A percentile compares a stretch with the other conserved stretches of the same genome.
These are phyloP conservation scores for Daktulosphaira vitifoliae DNA, from an alignment of 1,140 invertebrate genomes.

Conservation along the genomic window DNA sequence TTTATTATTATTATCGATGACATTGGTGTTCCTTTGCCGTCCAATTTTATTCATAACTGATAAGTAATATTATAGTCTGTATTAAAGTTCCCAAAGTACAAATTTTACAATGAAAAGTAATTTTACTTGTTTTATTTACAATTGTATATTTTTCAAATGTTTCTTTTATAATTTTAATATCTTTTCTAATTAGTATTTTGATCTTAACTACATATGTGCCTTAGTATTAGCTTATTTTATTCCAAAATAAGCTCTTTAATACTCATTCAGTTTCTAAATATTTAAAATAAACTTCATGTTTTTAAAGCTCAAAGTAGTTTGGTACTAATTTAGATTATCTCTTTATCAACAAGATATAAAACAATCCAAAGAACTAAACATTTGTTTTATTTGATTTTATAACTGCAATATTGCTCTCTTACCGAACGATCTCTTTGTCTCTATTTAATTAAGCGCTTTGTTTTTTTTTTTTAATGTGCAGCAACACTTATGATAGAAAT, in stretches of 20 bases:
- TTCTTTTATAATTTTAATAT: too few relatives aligned
- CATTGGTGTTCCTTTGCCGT: slow-evolving; percentile 13
- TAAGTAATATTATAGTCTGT: neutral
- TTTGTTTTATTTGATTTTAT: slow-evolving; percentile 9
- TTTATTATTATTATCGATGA: neutral
- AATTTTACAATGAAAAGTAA: neutral
- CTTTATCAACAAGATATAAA: neutral
- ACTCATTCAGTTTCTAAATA: too few relatives aligned
- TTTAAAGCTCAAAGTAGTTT: slow-evolving; percentile 4
- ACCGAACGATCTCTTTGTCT: slow-evolving; percentile 19
- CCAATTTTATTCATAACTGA: neutral
- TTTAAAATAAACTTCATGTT: too few relatives aligned
- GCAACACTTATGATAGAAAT: too few relatives aligned
- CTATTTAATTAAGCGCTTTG: too few relatives aligned
- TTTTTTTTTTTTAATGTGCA: too few relatives aligned
- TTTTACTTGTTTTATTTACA: neutral
- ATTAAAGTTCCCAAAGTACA: slow-evolving; percentile 20
- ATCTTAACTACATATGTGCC: slow-evolving; percentile 4
- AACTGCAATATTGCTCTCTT: slow-evolving; percentile 27
- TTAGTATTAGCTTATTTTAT: slow-evolving; percentile 1
- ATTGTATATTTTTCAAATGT: neutral
- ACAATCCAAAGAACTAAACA: slow-evolving; percentile 23
- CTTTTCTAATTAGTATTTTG: too few relatives aligned
- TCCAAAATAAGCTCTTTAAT: too few relatives aligned
- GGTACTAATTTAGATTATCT: slow-evolving; percentile 10